Conservation (phyloP, 2,888 invertebrate species). For the Cerastis leucographa region DNA sequence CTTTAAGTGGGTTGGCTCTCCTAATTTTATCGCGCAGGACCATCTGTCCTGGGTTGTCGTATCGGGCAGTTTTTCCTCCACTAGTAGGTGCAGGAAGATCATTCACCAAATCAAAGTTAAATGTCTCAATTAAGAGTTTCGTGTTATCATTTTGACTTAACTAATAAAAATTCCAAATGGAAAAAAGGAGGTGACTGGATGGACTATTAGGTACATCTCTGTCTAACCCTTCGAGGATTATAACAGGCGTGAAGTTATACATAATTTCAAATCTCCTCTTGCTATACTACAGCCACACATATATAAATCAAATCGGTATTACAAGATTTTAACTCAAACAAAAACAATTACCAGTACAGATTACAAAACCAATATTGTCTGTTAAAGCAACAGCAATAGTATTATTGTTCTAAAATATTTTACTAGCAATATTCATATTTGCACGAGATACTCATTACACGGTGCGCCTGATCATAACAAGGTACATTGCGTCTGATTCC, state of each 20-base stretch:
- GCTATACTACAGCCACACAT: neutral
- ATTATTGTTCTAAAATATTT: constrained; percentile 56
- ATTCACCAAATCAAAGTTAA: neutral
- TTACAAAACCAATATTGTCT: constrained; percentile 33
- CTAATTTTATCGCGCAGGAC: too few relatives aligned
- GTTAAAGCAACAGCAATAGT: constrained; percentile 8
- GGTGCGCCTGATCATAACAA: constrained; percentile 70
- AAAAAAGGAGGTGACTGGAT: too few relatives aligned
- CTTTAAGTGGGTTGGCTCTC: too few relatives aligned
- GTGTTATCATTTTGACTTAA: neutral
- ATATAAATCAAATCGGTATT: neutral
- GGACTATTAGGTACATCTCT: too few relatives aligned
- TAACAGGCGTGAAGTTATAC: neutral
- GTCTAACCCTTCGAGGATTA: too few relatives aligned
- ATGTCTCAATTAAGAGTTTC: neutral
- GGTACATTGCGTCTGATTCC: constrained; percentile 73
- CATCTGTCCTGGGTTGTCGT: too few relatives aligned
- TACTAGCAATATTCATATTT: constrained; percentile 63
- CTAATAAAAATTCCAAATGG: neutral
- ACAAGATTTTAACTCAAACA: constrained; percentile 23
- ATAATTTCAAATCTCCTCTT: neutral
- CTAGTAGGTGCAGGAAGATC: too few relatives aligned
- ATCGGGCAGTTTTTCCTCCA: too few relatives aligned
- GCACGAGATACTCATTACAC: constrained; percentile 72
- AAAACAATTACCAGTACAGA: constrained; percentile 3